Evolutionary conservation across 2,888 invertebrate species (phyloP), one percentile per base, ranked within the genome.

Genomic region (Campoplex capitator): DNA sequence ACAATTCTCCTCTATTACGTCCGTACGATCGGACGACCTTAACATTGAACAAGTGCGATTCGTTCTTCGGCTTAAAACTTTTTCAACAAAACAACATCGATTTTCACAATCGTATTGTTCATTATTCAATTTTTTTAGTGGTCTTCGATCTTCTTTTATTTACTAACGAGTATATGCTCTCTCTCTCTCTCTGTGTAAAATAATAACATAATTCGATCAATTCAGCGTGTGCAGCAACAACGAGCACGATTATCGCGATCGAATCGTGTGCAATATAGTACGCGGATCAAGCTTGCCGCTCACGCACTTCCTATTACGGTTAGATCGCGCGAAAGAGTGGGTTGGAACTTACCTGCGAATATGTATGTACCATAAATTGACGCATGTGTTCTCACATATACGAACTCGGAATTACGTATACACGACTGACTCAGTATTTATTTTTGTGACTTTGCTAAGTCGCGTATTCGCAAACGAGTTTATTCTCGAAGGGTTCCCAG

Each of bases 241-340:
- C n/a, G 75, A 45, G 23, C 56, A 68, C 82, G 58, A 58, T 70
- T 65, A 78, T 35, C 78, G 56, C 78, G 56, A 71, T 83, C 62
- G 73, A 77, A 74, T 73, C 78, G 70, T 71, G 70, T 71, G 62
- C 32, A 51, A 56, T n/a, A 51, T 75, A 38, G 70, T 51, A 42
- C 67, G 68, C 67, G 42, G 62, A 74, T 78, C 78, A 68, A 78
- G 77, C 51, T 76, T 48, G 88, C 90, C 90, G 90, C 91, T 91
- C 91, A 91, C 91, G 91, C 91, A 90, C 89, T 91, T 91, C 91
- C 91, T 91, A 91, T 91, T 91, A 91, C 90, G 91, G 91, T 91
- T 90, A 90, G 90, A 88, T 83, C 88, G 87, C 85, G 88, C 83
- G 82, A 88, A 79, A 83, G 89, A 88, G 91, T 91, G 88, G 90